Percentiles rank a stretch among this genome's conserved stretches.
Evolutionary conservation across 2,113 vertebrate species (phyloP).

Genomic region (Grammomys surdaster): DNA sequence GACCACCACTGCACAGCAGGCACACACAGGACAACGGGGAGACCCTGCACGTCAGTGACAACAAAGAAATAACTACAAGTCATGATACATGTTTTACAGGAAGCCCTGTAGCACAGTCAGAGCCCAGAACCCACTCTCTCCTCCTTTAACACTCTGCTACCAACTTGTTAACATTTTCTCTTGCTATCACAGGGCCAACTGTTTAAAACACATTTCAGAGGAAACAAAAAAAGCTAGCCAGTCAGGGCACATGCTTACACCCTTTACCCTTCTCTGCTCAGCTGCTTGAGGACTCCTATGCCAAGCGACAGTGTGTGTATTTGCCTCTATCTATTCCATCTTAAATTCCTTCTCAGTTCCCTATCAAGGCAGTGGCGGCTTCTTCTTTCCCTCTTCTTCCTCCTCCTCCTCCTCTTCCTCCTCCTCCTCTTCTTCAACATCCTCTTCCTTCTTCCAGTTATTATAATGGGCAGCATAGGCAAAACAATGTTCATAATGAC

Average conservation of each 20-base stretch:
- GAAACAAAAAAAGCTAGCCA: not conserved
- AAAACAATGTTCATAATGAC: no score
- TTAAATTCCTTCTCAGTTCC: not conserved
- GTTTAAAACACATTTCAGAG: not conserved
- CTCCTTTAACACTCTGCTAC: not conserved
- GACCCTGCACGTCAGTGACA: not conserved
- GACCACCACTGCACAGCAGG: not conserved
- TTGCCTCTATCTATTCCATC: not conserved
- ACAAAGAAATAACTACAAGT: not conserved
- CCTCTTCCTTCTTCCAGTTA: no score
- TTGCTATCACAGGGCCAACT: not conserved
- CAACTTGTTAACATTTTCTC: constrained; percentile 23
- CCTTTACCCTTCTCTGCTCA: not conserved
- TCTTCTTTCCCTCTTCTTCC: no score
- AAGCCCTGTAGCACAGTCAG: not conserved
- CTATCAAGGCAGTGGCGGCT: not conserved
- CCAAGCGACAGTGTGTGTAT: not conserved
- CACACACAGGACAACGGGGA: not conserved
- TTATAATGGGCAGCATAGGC: no score
- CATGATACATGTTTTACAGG: not conserved
- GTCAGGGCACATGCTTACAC: not conserved
- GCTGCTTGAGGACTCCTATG: not conserved
- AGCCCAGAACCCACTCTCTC: not conserved
- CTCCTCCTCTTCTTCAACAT: no score
- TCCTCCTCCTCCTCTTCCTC: no score